Base-by-base conservation (phyloP, 2,797 vertebrate species). In the Phalloptychus januarius region DNA sequence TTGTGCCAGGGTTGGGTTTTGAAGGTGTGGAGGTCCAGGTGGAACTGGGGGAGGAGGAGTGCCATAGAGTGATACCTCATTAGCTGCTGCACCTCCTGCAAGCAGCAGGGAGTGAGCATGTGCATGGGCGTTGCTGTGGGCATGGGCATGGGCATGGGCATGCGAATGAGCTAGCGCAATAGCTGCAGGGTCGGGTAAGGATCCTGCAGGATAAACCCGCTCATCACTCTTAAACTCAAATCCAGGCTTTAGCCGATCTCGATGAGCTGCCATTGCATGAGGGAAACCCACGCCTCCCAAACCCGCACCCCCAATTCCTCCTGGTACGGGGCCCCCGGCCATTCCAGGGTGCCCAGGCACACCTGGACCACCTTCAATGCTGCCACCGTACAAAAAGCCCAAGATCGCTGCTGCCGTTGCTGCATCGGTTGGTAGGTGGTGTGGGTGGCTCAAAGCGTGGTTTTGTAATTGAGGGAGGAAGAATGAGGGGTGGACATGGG, bases 221-320 rank as follows among this genome's bases (percentile, higher is more conserved):
- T 96, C 95, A 80, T 98, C 97, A 3, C 97, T 97, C 94, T 99
- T 99, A 88, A 99, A 97, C 94, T 99, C 98, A 83, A 98, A 99
- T 71, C 98, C 98, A 0, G 95, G 96, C 88, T 99, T 99, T 83
- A 98, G 94, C 56, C 97, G 95, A 63, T 99, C 98, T 13, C 98
- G 96, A 95, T 97, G 91, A 92, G 96, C 93, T 0, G 94, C 91
- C 82, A 95, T 73, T 0, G 95, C 96, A 75, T 96, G 96, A 61
- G 96, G 95, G 93, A 97, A 96, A 92, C 97, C 95, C 1, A 92
- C 77, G 86, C 96, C 98, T 93, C 93, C 98, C 83, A 95, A 95
- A 92, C 95, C 97, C 63, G 4, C 95, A 87, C 63, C 93, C 4
- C 93, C 94, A 72, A 96, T 92, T 71, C 93, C 96, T 23, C 95